A percentile compares a stretch with the other conserved stretches of the same genome.
Conservation (phyloP, 2,888 invertebrate genomes). For the Pecten maximus region DNA sequence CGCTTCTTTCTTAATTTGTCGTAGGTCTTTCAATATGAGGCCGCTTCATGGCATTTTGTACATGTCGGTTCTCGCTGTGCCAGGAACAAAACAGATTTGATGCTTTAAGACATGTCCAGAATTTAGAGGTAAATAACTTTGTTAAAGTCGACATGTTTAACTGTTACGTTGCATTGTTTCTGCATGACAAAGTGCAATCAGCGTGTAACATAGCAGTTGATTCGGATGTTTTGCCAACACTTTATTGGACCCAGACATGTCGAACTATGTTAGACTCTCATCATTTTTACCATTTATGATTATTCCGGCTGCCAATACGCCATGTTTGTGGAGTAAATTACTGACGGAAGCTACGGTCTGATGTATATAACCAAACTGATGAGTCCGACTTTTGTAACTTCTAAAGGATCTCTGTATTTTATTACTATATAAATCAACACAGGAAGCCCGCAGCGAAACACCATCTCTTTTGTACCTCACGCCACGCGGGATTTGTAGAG, state of each 20-base stretch:
- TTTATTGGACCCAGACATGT: constrained; percentile 7
- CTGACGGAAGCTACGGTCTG: not conserved
- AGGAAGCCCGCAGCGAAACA: not conserved
- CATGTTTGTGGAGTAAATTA: not conserved
- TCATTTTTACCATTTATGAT: not conserved
- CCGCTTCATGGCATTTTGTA: not conserved
- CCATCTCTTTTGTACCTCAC: not conserved
- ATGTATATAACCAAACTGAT: not conserved
- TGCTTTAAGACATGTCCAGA: not conserved
- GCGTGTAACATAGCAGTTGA: not conserved
- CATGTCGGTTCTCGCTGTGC: not conserved
- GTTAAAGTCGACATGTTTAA: not conserved
- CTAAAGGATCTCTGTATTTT: not conserved
- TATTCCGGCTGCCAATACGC: not conserved
- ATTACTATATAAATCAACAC: not conserved
- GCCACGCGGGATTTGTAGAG: not conserved
- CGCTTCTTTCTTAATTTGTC: no score
- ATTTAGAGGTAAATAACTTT: not conserved
- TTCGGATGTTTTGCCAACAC: not conserved
- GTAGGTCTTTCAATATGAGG: no score
- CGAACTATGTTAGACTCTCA: not conserved
- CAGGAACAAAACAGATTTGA: no score
- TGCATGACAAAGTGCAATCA: not conserved
- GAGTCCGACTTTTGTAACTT: not conserved
- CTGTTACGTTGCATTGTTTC: not conserved